Evolutionary conservation across 2,888 invertebrate species (phyloP), one percentile per base, ranked within the genome.

Genomic region (Tinea pellionella): DNA sequence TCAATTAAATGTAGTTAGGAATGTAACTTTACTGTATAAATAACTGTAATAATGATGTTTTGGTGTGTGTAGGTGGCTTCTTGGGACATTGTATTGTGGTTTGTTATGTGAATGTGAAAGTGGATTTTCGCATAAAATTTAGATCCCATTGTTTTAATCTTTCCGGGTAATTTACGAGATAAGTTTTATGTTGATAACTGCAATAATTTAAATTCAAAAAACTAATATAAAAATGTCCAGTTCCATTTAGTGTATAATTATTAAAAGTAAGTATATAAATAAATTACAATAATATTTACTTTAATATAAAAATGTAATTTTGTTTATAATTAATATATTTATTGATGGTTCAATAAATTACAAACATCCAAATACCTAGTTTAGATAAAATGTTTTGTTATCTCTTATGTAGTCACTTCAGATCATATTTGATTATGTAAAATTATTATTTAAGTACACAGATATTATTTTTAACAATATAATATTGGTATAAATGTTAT

Each of bases 111-210:
- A 71, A 77, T 82, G 86, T 86, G 87, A 87, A 87, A 87, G 87
- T 87, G 81, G 73, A 69, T 83, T 79, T 80, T 83, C 80, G 81
- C 82, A 79, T 84, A 80, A 78, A 82, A 81, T 85, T 85, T 77
- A 76, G 79, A 77, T 76, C 82, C 85, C 80, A 87, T 87, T 87
- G 87, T 86, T 83, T 75, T 65, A 70, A 71, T 75, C 73, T 77
- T 83, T 83, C 80, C 77, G 77, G 77, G 76, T 79, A 73, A 71
- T 72, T 68, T 68, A 73, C 77, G 76, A 75, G 79, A 80, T 80
- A 78, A 78, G 3, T 24, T 18, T 12, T 53, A 24, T 51, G 19
- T 1, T 11, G 12, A 24, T 53, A 12, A 2, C 12, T 53, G 24
- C 47, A 47, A 47, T 47, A 24, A 53, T 24, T 16, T 47, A 15